phyloP scores from a whole-genome alignment of 2,113 vertebrate genomes.

The Sinocyclocheilus grahami region DNA sequence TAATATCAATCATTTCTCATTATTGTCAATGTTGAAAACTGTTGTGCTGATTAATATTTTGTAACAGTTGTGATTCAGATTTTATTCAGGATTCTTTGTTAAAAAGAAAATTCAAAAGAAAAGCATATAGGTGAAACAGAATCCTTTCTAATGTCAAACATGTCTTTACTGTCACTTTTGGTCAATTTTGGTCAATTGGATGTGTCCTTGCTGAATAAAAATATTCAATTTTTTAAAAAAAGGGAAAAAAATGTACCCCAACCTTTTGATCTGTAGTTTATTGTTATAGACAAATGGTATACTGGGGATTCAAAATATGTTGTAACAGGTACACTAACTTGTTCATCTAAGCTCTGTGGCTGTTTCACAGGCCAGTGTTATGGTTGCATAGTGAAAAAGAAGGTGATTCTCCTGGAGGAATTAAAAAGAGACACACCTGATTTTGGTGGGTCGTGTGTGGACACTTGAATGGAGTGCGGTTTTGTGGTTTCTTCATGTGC shows the following conservation, averaged over 20 bases:
- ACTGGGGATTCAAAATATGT: background rate
- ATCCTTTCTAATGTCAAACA: background rate
- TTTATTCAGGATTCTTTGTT: background rate
- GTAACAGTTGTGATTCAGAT: background rate
- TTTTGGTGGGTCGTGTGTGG: constrained; percentile 82
- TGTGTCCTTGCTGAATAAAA: background rate
- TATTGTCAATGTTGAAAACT: background rate
- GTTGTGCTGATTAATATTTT: background rate
- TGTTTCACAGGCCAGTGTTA: constrained; percentile 81
- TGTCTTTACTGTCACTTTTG: background rate
- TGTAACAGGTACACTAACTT: background rate
- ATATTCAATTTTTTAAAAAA: background rate
- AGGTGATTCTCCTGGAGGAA: constrained; percentile 93
- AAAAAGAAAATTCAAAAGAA: background rate
- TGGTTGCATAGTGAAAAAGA: constrained; percentile 93
- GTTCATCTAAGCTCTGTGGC: constrained; percentile 6
- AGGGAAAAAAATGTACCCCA: background rate
- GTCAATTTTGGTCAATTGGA: background rate
- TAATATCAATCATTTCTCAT: background rate
- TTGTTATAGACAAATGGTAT: background rate
- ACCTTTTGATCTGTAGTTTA: background rate
- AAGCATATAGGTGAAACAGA: background rate
- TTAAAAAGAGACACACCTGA: constrained; percentile 86
- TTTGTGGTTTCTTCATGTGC: background rate
- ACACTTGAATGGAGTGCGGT: constrained; percentile 35